Conservation (phyloP, 2,888 invertebrate genomes). For the Cryptocephalus primarius region DNA sequence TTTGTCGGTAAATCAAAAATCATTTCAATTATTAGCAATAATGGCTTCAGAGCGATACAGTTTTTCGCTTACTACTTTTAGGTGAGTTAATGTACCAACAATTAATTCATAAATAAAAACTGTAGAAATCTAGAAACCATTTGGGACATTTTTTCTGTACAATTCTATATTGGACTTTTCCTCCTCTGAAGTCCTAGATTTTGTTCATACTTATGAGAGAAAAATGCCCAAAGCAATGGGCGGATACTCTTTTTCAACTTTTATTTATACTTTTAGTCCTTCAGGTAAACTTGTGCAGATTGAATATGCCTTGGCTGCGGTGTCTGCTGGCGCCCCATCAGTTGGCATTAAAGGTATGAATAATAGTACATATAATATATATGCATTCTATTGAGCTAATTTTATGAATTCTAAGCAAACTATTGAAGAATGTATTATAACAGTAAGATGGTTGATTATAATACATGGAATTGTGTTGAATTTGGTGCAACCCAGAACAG, state of each 20-base stretch:
- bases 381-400: too few relatives aligned
- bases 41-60: constrained; percentile 95
- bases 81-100: constrained; percentile 39
- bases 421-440: too few relatives aligned
- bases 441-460: too few relatives aligned
- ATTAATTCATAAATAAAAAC: constrained; percentile 1
- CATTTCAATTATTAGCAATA: constrained; percentile 35
- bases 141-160: too few relatives aligned
- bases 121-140: constrained; percentile 2
- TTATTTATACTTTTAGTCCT: constrained; percentile 52
- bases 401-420: too few relatives aligned
- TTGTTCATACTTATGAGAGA: too few relatives aligned
- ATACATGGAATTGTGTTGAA: too few relatives aligned
- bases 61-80: constrained; percentile 86
- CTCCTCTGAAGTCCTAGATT: too few relatives aligned
- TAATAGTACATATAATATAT: neutral
- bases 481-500: too few relatives aligned
- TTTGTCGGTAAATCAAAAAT: neutral
- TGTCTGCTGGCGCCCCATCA: constrained; percentile 95
- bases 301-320: constrained; percentile 98
- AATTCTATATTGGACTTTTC: too few relatives aligned
- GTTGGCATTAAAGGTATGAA: constrained; percentile 89
- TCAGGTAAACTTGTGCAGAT: constrained; percentile 99
- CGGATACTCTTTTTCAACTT: too few relatives aligned
- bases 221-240: too few relatives aligned